Evolutionary conservation across 2,797 vertebrate genomes (phyloP).

Genomic region (Lacerta bilineata): DNA sequence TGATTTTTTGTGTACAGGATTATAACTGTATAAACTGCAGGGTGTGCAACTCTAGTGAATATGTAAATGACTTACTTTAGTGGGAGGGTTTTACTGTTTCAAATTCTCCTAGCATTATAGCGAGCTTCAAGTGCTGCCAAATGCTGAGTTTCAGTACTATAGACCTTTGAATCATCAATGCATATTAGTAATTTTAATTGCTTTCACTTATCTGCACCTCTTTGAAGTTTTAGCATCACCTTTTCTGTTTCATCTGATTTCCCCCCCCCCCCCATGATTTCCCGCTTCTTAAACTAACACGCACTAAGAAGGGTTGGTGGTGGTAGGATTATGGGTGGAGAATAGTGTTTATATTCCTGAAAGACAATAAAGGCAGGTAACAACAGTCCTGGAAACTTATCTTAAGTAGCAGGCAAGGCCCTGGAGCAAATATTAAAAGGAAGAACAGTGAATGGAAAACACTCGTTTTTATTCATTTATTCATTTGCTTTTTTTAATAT

Average conservation of each 20-base stretch:
- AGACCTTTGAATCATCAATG: not conserved
- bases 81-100: not conserved
- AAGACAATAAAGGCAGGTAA: not conserved
- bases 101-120: not conserved
- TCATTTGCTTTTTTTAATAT: not conserved
- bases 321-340: not conserved
- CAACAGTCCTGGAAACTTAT: not conserved
- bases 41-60: not conserved
- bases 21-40: not conserved
- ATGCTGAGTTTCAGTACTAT: not conserved
- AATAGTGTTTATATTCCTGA: not conserved
- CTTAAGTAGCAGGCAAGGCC: not conserved
- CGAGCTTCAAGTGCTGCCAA: no score
- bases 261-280: not conserved
- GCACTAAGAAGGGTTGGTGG: not conserved
- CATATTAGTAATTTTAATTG: not conserved
- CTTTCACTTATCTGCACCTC: not conserved
- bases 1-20: not conserved
- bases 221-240: not conserved
- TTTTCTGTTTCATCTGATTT: no score
- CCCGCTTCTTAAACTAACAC: constrained; percentile 5
- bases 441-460: not conserved
- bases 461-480: not conserved
- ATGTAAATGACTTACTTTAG: not conserved
- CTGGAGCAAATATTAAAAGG: not conserved